Evolutionary conservation across 2,797 vertebrate genomes (phyloP).

Genomic region (Poeciliopsis gracilis): DNA sequence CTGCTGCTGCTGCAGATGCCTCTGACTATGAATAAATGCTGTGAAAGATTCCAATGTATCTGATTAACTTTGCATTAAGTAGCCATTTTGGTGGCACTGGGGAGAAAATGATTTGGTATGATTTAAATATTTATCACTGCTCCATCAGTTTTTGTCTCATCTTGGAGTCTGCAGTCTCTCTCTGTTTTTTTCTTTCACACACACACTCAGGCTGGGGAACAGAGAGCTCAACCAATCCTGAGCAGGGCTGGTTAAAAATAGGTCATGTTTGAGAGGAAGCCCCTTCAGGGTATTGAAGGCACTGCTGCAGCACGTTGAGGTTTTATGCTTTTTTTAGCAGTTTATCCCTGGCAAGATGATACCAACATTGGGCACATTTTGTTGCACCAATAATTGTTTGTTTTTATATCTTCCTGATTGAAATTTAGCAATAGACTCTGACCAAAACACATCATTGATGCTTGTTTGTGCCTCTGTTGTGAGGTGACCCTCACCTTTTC

Average conservation of each 20-base stretch:
- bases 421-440: not conserved
- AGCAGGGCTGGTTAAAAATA: slow-evolving; percentile 83
- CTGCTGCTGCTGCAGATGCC: slow-evolving; percentile 21
- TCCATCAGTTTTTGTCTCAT: slow-evolving; percentile 43
- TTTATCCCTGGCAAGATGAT: slow-evolving; percentile 40
- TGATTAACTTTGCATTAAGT: slow-evolving; percentile 23
- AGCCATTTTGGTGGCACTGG: slow-evolving; percentile 12
- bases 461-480: not conserved
- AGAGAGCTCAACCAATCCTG: slow-evolving; percentile 76
- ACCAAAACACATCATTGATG: slow-evolving; percentile 5
- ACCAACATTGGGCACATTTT: slow-evolving; percentile 23
- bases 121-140: slow-evolving; percentile 51
- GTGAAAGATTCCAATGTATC: slow-evolving; percentile 24
- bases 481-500: slow-evolving; percentile 83
- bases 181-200: not conserved
- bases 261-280: slow-evolving; percentile 83
- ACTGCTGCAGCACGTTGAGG: slow-evolving; percentile 66
- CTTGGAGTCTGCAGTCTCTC: slow-evolving; percentile 36
- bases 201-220: slow-evolving; percentile 53
- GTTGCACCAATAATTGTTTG: not conserved
- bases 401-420: slow-evolving; percentile 7
- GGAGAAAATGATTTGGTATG: slow-evolving; percentile 30
- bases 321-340: slow-evolving; percentile 56
- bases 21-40: slow-evolving; percentile 1
- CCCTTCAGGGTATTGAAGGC: slow-evolving; percentile 80